Base-by-base conservation (phyloP, 2,888 invertebrate genomes). In the Apamea monoglypha region DNA sequence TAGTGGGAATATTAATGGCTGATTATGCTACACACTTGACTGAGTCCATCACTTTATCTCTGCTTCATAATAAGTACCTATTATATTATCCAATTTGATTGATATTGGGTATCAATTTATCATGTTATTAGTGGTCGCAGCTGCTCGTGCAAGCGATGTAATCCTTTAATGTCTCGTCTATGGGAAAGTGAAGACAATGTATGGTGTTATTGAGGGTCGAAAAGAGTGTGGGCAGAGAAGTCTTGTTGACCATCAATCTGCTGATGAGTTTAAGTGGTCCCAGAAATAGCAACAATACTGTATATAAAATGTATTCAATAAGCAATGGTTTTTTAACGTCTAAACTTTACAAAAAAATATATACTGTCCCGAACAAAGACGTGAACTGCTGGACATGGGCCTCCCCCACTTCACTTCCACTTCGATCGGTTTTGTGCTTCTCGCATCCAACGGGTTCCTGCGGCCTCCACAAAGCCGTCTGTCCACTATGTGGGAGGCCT, bases 41-140 rank as follows among this genome's bases (percentile, higher is more conserved):
- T 50, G 32, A 53, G 4, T 64, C 25, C 29, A 80, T 59, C 3
- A 79, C 6, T 36, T 40, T 3, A 5, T 59, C 8, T 44, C 29
- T 40, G 16, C 56, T 29, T 71, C 47, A 12, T 25, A 69, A 29
- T n/a, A 6, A 56, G 1, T 47, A 56, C 7, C 2, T 29, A 59
- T 40, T 80, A 80, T n/a, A 59, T 80, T 5, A 80, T 32, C 21
- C 16, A 61, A 36, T 59, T 80, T 80, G 66, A 72, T 72, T 80
- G 66, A 72, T 80, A 80, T 72, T 40, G 59, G 72, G 36, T 80
- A 72, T 32, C 73, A 80, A 72, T 80, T 59, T 67, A 67, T 80
- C 32, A 67, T 16, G 16, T 59, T 72, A 80, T 80, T 67, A 73
- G 50, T 80, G 56, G 66, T 32, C 56, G n/a, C 80, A 80, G 72